Percentiles rank a stretch among this genome's conserved stretches.
These are phyloP conservation scores for Prinia subflava DNA, from an alignment of 2,113 vertebrate genomes.

Conservation along the genomic window DNA sequence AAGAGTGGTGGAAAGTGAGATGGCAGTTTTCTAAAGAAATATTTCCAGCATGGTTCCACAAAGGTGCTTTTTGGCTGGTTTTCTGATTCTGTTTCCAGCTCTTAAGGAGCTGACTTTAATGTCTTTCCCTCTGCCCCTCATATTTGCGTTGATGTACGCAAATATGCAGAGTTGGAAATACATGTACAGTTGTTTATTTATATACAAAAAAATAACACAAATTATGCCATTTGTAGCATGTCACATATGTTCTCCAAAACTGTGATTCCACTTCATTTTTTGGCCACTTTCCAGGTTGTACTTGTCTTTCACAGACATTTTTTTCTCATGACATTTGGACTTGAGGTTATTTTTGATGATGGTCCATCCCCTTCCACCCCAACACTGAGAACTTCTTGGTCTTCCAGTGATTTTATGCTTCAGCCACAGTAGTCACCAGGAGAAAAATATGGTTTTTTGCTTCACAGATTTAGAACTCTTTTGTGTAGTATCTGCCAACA, in stretches of 20 bases:
- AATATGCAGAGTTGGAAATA: not conserved
- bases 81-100: not conserved
- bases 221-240: not conserved
- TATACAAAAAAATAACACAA: not conserved
- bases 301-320: not conserved
- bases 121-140: not conserved
- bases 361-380: not conserved
- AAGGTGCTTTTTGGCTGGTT: not conserved
- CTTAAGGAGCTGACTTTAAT: not conserved
- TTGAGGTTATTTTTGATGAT: not conserved
- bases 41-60: not conserved
- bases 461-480: not conserved
- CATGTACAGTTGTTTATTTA: not conserved
- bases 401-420: not conserved
- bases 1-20: not conserved
- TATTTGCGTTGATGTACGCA: not conserved
- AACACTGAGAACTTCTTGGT: not conserved
- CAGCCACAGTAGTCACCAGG: not conserved
- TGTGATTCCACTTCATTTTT: not conserved
- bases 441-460: not conserved
- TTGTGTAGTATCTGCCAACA: conserved; percentile 1
- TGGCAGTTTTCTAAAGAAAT: not conserved
- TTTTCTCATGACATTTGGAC: not conserved
- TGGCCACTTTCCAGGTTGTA: not conserved
- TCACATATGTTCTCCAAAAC: rapidly evolving